These are phyloP conservation scores for Ectemnius cavifrons DNA, from an alignment of 2,888 invertebrate species.

Conservation along the genomic window DNA sequence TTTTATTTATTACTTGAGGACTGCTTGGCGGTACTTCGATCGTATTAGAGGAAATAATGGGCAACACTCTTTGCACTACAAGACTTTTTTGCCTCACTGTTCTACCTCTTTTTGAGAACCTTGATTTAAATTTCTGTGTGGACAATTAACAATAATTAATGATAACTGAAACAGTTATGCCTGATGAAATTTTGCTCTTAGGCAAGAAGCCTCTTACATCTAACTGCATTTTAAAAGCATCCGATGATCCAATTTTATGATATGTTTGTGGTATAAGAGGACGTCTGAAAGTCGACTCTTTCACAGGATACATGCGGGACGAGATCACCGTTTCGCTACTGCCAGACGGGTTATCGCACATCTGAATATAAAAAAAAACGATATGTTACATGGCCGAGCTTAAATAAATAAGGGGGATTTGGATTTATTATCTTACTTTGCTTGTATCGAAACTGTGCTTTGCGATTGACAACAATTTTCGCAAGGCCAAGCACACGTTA, in stretches of 20 bases:
- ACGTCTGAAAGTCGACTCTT: conserved; percentile 74
- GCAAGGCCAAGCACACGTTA: conserved; percentile 71
- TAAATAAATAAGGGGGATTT: not conserved
- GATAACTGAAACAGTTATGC: not conserved
- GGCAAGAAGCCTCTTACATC: conserved; percentile 73
- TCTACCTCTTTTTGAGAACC: conserved; percentile 77
- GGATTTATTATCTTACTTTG: conserved; percentile 69
- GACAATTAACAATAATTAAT: not conserved
- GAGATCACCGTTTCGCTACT: conserved; percentile 76
- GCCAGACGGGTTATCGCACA: conserved; percentile 71
- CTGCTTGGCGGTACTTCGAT: conserved; percentile 30
- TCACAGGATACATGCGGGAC: conserved; percentile 71
- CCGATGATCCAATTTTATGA: conserved; percentile 72
- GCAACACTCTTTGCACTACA: conserved; percentile 87
- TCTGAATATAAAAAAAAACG: conserved; percentile 53
- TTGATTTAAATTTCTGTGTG: conserved; percentile 77
- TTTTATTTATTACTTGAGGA: conserved; percentile 32
- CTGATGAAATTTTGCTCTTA: conserved; percentile 8
- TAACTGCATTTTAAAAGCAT: conserved; percentile 78
- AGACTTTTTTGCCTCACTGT: conserved; percentile 81
- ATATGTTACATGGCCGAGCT: not conserved
- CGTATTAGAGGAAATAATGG: conserved; percentile 81
- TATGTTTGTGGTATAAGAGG: conserved; percentile 75
- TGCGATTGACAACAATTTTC: conserved; percentile 78
- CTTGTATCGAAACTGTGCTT: conserved; percentile 77